These are phyloP conservation scores for Hirtodrosophila trivittata DNA, from an alignment of 2,888 invertebrate species.

Conservation along the genomic window DNA sequence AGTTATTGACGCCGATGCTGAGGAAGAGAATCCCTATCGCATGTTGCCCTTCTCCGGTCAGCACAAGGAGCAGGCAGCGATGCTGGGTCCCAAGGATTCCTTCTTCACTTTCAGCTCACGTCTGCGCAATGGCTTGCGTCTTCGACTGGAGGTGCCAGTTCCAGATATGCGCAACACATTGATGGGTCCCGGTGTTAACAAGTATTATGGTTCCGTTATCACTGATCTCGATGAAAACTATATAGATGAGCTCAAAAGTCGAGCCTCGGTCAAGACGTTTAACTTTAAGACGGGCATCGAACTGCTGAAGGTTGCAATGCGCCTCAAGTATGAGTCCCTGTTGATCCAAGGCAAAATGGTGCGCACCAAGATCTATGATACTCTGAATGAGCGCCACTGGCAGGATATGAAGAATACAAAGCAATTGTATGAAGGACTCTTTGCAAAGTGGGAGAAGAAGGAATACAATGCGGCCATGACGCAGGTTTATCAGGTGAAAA, in stretches of 20 bases:
- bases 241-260: constrained; percentile 79
- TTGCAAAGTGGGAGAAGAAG: constrained; percentile 82
- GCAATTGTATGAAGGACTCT: constrained; percentile 74
- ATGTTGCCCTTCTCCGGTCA: constrained; percentile 82
- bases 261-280: constrained; percentile 75
- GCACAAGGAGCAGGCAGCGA: constrained; percentile 72
- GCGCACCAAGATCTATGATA: constrained; percentile 79
- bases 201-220: constrained; percentile 74
- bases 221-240: constrained; percentile 83
- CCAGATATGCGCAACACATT: constrained; percentile 67
- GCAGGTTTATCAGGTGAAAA: constrained; percentile 79
- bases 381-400: constrained; percentile 78
- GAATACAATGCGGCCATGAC: constrained; percentile 81
- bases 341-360: constrained; percentile 82
- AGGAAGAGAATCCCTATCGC: constrained; percentile 79
- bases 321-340: constrained; percentile 81
- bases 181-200: constrained; percentile 66
- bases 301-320: constrained; percentile 77
- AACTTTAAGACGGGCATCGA: constrained; percentile 76
- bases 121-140: constrained; percentile 77
- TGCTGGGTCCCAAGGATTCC: constrained; percentile 73
- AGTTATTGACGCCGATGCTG: constrained; percentile 74
- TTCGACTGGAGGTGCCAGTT: constrained; percentile 79
- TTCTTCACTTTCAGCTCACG: constrained; percentile 82
- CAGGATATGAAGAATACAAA: constrained; percentile 72